Conservation (phyloP, 1,140 invertebrate genomes). For the Vollenhovia emeryi region DNA sequence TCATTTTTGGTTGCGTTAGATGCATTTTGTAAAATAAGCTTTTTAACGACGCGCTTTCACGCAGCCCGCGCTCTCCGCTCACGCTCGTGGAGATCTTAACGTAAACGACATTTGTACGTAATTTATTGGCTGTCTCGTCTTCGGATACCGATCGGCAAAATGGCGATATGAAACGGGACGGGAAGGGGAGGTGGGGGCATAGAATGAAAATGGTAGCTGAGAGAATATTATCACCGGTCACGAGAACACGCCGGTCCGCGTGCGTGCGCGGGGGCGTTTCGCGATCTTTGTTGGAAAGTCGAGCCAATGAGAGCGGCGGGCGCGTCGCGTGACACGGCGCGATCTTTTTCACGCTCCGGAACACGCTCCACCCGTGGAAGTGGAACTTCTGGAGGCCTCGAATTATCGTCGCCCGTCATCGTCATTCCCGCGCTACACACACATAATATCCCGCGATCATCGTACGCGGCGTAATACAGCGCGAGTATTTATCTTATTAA, state of each 20-base stretch:
- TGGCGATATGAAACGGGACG: constrained; percentile 52
- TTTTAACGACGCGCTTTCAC: not conserved
- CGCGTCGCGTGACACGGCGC: constrained; percentile 71
- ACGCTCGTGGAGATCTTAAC: not conserved
- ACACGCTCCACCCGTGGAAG: constrained; percentile 67
- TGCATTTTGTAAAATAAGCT: not conserved
- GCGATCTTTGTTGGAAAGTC: constrained; percentile 67
- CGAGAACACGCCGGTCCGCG: constrained; percentile 67
- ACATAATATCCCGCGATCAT: constrained; percentile 1
- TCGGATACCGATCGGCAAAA: constrained; percentile 48
- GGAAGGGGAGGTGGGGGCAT: constrained; percentile 21
- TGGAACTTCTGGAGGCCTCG: constrained; percentile 13
- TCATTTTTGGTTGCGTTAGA: not conserved
- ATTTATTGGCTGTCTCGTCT: constrained; percentile 36
- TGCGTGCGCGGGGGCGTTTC: constrained; percentile 74
- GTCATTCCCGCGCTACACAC: not conserved
- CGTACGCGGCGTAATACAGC: not conserved
- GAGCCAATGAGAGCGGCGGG: constrained; percentile 70
- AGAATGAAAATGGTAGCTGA: constrained; percentile 69
- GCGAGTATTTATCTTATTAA: not conserved
- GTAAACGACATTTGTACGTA: constrained; percentile 36
- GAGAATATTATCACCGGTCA: constrained; percentile 74
- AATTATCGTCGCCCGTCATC: constrained; percentile 43
- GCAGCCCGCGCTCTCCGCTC: not conserved
- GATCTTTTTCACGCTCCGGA: constrained; percentile 72